Base-by-base conservation (phyloP, 2,797 vertebrate species). In the Urosaurus nigricauda region DNA sequence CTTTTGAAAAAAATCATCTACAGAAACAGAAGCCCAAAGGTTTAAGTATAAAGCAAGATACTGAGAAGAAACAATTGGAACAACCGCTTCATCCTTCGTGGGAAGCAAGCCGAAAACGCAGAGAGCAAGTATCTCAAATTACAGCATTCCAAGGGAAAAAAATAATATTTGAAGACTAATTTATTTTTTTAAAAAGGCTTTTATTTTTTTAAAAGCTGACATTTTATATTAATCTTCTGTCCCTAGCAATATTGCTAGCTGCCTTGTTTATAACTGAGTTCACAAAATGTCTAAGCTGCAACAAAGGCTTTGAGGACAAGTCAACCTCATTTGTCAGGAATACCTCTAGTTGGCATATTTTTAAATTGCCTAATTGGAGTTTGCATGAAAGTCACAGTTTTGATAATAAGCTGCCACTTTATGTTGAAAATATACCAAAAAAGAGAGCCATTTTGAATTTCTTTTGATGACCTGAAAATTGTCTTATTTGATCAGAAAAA, bases 51-150 rank as follows among this genome's bases (percentile, higher is more conserved):
- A 95, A 90, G 73, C 79, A 21, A 12, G 53, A 85, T 80, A 91
- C 1, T 37, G 94, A 91, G 85, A 96, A 95, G 70, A 92, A 94
- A 53, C 90, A 81, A 60, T 87, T 88, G 70, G 94, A 97, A 43
- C 96, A 97, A 82, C 94, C 97, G 7, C 97, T 99, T 95, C 99
- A 99, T 96, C 99, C 99, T 3, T 99, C 98, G 0, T 99, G 99
- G 99, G 99, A 99, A 96, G 99, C 99, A 75, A 99, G 99, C 95
- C 97, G 94, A 93, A 98, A 97, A 91, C 98, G 98, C 79, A 98
- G 98, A 92, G 98, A 99, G 83, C 98, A 99, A 90, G 97, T 97
- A 65, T 97, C 98, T 93, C 98, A 98, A 93, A 98, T 99, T 90
- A 88, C 97, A 95, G 97, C 96, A 81, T 99, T 99, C 95, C 98